These are phyloP conservation scores for Trissolcus japonicus DNA, from an alignment of 2,888 invertebrate genomes.

Conservation along the genomic window DNA sequence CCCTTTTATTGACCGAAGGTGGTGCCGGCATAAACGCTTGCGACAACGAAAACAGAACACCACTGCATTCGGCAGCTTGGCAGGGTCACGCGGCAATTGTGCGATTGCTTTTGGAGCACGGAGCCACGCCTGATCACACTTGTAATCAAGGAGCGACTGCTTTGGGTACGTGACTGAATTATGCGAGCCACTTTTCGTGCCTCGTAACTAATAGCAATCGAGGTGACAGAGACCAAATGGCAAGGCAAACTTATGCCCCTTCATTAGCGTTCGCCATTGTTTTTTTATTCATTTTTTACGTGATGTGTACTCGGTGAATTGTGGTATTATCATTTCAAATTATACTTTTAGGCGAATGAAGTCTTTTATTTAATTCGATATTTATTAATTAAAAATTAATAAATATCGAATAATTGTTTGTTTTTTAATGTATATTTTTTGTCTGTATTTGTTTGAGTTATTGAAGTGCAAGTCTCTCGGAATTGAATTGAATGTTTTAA, in stretches of 20 bases:
- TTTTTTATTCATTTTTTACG: too few relatives aligned
- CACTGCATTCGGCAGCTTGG: constrained; percentile 97
- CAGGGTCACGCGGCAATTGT: constrained; percentile 93
- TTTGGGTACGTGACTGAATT: constrained; percentile 78
- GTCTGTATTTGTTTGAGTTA: too few relatives aligned
- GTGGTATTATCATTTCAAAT: too few relatives aligned
- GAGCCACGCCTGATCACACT: constrained; percentile 90
- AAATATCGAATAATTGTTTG: background rate
- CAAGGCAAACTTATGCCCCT: background rate
- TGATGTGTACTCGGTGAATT: too few relatives aligned
- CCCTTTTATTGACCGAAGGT: constrained; percentile 87
- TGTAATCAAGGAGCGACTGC: constrained; percentile 98
- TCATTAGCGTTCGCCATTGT: too few relatives aligned
- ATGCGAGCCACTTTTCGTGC: constrained; percentile 26
- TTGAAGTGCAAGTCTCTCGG: background rate
- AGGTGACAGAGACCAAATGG: constrained; percentile 2
- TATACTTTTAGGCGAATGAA: background rate
- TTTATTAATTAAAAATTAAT: background rate
- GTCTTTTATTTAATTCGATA: background rate
- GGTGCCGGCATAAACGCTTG: constrained; percentile 91
- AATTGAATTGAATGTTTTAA: constrained; percentile 12
- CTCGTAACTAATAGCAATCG: constrained; percentile 25
- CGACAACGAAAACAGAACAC: constrained; percentile 91
- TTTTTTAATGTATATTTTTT: background rate
- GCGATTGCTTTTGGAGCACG: constrained; percentile 85